These are phyloP conservation scores for Patella depressa DNA, from an alignment of 2,888 invertebrate species.

Conservation along the genomic window DNA sequence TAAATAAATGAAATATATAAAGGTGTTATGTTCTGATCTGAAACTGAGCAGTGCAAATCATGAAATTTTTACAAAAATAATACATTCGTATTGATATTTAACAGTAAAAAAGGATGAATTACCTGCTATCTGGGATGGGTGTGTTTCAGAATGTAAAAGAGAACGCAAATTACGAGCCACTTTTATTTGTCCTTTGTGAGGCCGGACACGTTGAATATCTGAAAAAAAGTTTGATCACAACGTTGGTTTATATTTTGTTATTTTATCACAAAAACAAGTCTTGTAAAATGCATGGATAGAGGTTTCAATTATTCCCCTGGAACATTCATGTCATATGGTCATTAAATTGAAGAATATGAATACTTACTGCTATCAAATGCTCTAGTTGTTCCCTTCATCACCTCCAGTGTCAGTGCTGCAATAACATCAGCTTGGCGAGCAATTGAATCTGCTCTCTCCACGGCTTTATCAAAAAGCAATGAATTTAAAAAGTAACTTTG, in stretches of 20 bases:
- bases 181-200: conserved; percentile 77
- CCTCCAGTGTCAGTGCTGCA: conserved; percentile 78
- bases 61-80: too few species aligned
- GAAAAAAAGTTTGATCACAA: conserved; percentile 24
- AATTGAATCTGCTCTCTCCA: conserved; percentile 76
- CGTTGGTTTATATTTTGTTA: too few species aligned
- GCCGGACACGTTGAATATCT: conserved; percentile 78
- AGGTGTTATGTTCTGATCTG: background rate
- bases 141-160: conserved; percentile 77
- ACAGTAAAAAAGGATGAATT: conserved; percentile 22
- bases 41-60: background rate
- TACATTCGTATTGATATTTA: background rate
- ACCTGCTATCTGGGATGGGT: conserved; percentile 79
- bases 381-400: conserved; percentile 78
- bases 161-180: conserved; percentile 77
- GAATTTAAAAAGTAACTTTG: background rate
- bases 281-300: too few species aligned
- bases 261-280: too few species aligned
- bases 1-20: background rate
- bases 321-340: background rate
- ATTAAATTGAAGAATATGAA: background rate
- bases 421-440: conserved; percentile 79
- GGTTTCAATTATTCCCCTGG: background rate
- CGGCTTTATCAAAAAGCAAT: conserved; percentile 70
- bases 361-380: conserved; percentile 77